These are phyloP conservation scores for Phrynocephalus guinanensis DNA, from an alignment of 2,797 vertebrate species.

Conservation along the genomic window DNA sequence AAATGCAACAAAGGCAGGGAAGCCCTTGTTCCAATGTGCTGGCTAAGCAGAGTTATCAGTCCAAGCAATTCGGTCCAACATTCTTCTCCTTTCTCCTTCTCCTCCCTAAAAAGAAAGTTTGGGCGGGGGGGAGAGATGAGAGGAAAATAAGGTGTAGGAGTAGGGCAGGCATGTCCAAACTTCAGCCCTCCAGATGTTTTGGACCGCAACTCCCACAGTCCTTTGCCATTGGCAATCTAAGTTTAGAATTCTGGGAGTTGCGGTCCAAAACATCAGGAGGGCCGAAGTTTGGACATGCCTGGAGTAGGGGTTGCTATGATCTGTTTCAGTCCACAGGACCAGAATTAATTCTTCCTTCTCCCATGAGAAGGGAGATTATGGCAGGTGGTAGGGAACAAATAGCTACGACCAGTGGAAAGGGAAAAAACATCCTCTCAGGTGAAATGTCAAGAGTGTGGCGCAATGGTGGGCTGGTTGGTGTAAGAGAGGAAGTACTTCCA, in stretches of 20 bases:
- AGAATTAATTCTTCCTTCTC: not conserved
- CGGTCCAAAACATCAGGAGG: no score
- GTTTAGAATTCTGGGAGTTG: no score
- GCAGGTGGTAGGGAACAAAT: not conserved
- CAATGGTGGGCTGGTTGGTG: no score
- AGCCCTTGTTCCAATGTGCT: no score
- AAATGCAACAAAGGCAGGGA: not conserved
- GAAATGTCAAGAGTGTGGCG: not conserved
- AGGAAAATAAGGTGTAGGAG: not conserved
- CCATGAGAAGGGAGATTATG: not conserved
- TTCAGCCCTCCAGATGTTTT: no score
- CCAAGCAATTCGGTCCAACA: not conserved
- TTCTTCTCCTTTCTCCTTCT: not conserved
- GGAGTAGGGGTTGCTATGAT: no score
- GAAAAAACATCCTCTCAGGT: not conserved
- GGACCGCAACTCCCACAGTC: no score
- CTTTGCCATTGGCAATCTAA: no score
- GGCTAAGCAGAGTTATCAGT: not conserved
- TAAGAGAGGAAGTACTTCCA: no score
- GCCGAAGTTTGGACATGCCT: no score
- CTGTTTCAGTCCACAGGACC: not conserved
- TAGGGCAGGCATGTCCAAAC: no score
- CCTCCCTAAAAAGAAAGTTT: not conserved
- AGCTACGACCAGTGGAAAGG: not conserved
- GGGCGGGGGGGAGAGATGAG: not conserved